Percentiles rank a stretch among this genome's conserved stretches.
These are phyloP conservation scores for Nudaria mundana DNA, from an alignment of 2,888 invertebrate species.

Conservation along the genomic window DNA sequence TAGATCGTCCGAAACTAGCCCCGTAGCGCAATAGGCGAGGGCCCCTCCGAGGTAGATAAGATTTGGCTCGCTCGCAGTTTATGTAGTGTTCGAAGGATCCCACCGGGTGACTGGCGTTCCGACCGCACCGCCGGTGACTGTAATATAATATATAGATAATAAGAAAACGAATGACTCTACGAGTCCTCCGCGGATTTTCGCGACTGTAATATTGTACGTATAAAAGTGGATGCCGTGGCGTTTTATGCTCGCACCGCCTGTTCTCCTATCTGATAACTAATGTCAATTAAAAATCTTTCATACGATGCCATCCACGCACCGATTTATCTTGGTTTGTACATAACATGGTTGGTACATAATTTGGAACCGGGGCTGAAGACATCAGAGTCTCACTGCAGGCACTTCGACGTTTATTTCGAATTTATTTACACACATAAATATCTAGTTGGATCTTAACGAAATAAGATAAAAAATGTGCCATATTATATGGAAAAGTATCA, in stretches of 20 bases:
- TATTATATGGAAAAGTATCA: slow-evolving; percentile 19
- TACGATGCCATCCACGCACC: slow-evolving; percentile 26
- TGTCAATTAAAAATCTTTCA: slow-evolving; percentile 67
- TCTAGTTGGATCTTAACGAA: slow-evolving; percentile 4
- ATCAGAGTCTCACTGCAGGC: slow-evolving; percentile 1
- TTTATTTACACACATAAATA: not conserved
- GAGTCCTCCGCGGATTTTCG: slow-evolving; percentile 51
- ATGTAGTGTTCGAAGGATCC: slow-evolving; percentile 56
- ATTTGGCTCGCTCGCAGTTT: slow-evolving; percentile 49
- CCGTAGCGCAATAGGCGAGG: slow-evolving; percentile 24
- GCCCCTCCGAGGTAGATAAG: slow-evolving; percentile 40
- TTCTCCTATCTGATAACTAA: slow-evolving; percentile 51
- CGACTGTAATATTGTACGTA: slow-evolving; percentile 66
- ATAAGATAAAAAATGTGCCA: slow-evolving; percentile 31
- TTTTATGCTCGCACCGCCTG: slow-evolving; percentile 64
- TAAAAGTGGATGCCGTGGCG: slow-evolving; percentile 78
- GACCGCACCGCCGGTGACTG: slow-evolving; percentile 46
- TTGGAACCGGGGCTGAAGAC: slow-evolving; percentile 5
- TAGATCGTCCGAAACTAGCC: slow-evolving; percentile 17
- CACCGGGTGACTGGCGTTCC: slow-evolving; percentile 54
- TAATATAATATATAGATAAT: slow-evolving; percentile 47
- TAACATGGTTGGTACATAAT: not conserved
- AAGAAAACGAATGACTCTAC: slow-evolving; percentile 53
- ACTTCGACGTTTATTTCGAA: not conserved
- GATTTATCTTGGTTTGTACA: slow-evolving; percentile 6